These are phyloP conservation scores for Eumerus sabulonum DNA, from an alignment of 2,888 invertebrate species.

Conservation along the genomic window DNA sequence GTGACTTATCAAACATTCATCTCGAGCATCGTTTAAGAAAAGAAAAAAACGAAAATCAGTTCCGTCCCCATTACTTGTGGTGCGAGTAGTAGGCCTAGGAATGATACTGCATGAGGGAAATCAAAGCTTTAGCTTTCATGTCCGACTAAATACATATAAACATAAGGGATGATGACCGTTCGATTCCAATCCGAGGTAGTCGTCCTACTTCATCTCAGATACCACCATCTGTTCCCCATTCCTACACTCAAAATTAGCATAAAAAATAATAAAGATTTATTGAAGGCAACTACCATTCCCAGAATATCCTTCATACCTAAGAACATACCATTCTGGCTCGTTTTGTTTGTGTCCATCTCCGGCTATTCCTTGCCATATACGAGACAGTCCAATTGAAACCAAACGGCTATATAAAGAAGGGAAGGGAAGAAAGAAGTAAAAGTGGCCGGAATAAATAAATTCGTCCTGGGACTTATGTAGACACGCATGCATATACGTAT, in stretches of 20 bases:
- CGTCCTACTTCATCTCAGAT: too few species aligned
- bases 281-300: conserved; percentile 28
- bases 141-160: conserved; percentile 5
- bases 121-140: conserved; percentile 26
- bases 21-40: conserved; percentile 27
- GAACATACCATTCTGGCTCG: conserved; percentile 20
- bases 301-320: too few species aligned
- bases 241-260: conserved; percentile 34
- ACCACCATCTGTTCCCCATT: too few species aligned
- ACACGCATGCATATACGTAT: too few species aligned
- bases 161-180: conserved; percentile 21
- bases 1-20: conserved; percentile 64
- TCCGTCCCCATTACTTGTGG: conserved; percentile 13
- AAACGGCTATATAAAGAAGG: neutral
- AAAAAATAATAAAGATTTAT: conserved; percentile 58
- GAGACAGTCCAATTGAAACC: conserved; percentile 29
- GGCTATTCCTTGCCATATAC: neutral
- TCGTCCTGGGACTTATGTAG: too few species aligned
- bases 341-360: conserved; percentile 30
- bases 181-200: neutral
- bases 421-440: too few species aligned
- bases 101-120: conserved; percentile 3
- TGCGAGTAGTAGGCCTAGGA: too few species aligned
- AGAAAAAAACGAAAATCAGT: conserved; percentile 23
- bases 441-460: too few species aligned